Percentiles rank a stretch among this genome's conserved stretches.
Conservation (phyloP, 2,113 vertebrate genomes). For the Jacana jacana region DNA sequence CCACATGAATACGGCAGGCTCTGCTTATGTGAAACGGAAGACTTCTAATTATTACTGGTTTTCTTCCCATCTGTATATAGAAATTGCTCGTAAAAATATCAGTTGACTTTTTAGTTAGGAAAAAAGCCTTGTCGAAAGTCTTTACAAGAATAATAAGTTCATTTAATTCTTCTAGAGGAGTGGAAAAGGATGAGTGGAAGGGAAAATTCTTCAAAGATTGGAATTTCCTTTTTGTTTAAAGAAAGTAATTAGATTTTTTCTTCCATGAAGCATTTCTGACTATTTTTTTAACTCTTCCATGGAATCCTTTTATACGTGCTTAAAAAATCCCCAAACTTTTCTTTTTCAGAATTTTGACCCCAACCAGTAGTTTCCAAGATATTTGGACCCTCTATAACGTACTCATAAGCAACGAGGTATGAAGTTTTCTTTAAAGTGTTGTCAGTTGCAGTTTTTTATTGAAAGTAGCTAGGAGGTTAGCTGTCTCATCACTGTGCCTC, state of each 20-base stretch:
- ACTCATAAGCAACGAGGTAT: slow-evolving; percentile 82
- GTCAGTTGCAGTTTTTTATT: not conserved
- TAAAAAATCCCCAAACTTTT: not conserved
- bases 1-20: not conserved
- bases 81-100: not conserved
- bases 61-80: not conserved
- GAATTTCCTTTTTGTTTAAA: not conserved
- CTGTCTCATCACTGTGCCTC: not conserved
- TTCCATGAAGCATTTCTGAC: not conserved
- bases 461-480: not conserved
- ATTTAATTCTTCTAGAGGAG: not conserved
- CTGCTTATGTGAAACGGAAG: not conserved
- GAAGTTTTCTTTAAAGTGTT: slow-evolving; percentile 19
- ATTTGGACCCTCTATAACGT: slow-evolving; percentile 82
- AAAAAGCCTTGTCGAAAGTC: not conserved
- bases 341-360: slow-evolving; percentile 81
- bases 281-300: not conserved
- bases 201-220: not conserved
- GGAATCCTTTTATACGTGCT: not conserved
- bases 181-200: not conserved
- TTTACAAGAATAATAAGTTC: not conserved
- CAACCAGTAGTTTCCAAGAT: slow-evolving; percentile 80
- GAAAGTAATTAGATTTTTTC: not conserved
- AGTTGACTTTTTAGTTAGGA: slow-evolving; percentile 18
- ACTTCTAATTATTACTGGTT: not conserved